Base-by-base conservation (phyloP, 2,888 invertebrate genomes). In the Parthenolecanium corni region DNA sequence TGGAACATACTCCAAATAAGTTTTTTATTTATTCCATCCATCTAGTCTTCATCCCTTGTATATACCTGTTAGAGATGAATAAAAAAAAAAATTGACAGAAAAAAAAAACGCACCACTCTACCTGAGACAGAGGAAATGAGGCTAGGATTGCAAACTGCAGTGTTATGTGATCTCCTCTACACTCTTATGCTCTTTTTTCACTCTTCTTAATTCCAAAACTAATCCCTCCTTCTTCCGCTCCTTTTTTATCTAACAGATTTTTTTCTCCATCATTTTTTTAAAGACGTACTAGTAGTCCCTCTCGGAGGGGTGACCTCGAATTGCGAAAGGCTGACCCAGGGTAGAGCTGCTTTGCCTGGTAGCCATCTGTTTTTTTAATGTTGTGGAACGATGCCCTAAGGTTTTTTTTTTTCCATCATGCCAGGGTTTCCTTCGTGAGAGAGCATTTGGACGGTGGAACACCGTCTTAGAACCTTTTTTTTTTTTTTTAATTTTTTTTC, bases 271-370 rank as follows among this genome's bases (percentile, higher is more conserved):
- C 18, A 21, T n/a, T 6, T 31, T 31, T 49, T 49, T 49, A 16
- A 31, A 38, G 38, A 61, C 18, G 51, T 38, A 14, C 49, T n/a
- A 25, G 51, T 51, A 21, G 23, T 51, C 16, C 23, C 11, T 49
- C 18, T 49, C 49, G 21, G 61, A 61, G 61, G 70, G 72, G 69
- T 69, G 70, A 69, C 68, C 70, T 66, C 65, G 66, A 65, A 62
- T 67, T 67, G 67, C 67, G 65, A 67, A 67, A 66, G 67, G 66
- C 64, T 67, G 67, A 66, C 67, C 67, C 66, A 65, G 66, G 64
- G 69, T 67, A 64, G 62, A 58, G 57, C 4, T 31, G 31, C 53
- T 53, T n/a, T 54, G 54, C 64, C 61, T 65, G 65, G 66, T 64
- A 65, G 56, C 66, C 61, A 61, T 61, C 61, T 61, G 61, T 61